A percentile compares a stretch with the other conserved stretches of the same genome.
Conservation (phyloP, 2,888 invertebrate genomes). For the Metacarcinus magister region DNA sequence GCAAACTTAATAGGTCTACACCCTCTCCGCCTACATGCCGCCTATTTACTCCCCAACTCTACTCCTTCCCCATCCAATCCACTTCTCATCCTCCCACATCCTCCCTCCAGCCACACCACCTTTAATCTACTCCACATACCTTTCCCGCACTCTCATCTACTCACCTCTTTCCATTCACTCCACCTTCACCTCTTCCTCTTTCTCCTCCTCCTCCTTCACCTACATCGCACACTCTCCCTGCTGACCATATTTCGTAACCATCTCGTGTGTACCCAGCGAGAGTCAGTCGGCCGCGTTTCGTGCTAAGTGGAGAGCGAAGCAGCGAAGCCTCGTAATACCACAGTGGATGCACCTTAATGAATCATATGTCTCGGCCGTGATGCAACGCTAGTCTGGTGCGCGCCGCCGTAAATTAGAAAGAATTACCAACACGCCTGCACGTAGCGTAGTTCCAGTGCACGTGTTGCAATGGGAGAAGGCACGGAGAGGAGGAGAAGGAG, state of each 20-base stretch:
- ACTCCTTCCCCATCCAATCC: neutral
- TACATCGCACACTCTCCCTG: neutral
- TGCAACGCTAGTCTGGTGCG: slow-evolving; percentile 16
- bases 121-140: neutral
- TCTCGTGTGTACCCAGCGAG: neutral
- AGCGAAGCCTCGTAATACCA: neutral
- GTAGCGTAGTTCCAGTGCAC: neutral
- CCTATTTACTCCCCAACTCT: neutral
- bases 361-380: slow-evolving; percentile 13
- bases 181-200: neutral
- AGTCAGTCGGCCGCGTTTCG: neutral
- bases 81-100: neutral
- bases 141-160: neutral
- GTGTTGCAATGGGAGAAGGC: neutral
- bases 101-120: neutral
- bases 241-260: neutral
- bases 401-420: neutral
- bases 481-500: neutral
- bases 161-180: neutral
- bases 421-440: neutral
- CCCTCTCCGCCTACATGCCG: neutral
- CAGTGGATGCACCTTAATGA: neutral
- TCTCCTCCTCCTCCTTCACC: neutral
- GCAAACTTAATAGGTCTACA: slow-evolving; percentile 36
- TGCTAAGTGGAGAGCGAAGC: slow-evolving; percentile 28